Conservation (phyloP, 2,113 vertebrate species). For the Salvelinus alpinus region DNA sequence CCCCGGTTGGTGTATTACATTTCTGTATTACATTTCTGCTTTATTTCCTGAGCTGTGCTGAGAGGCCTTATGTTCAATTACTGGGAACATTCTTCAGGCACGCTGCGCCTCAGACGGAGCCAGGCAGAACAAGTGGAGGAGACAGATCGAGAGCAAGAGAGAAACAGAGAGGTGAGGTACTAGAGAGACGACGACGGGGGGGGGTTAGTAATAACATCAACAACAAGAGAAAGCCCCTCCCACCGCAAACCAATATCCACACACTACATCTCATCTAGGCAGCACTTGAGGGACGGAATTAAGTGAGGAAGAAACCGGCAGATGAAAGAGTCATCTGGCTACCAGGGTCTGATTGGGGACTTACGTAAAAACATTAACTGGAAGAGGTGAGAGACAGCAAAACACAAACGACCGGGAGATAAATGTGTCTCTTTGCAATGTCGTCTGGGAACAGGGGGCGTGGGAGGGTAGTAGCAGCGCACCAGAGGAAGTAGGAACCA, state of each 20-base stretch:
- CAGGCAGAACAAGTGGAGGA: background rate
- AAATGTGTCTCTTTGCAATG: background rate
- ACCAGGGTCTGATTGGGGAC: constrained; percentile 32
- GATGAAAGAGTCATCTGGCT: constrained; percentile 9
- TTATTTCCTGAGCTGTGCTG: constrained; percentile 62
- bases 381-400: background rate
- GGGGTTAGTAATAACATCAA: constrained; percentile 20
- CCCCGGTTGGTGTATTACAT: constrained; percentile 58
- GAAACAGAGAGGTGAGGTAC: background rate
- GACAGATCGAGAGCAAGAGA: background rate
- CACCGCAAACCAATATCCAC: constrained; percentile 66
- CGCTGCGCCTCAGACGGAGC: background rate
- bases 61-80: constrained; percentile 77
- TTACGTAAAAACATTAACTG: constrained; percentile 36
- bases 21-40: constrained; percentile 54
- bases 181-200: background rate
- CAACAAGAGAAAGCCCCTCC: constrained; percentile 36
- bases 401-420: constrained; percentile 9
- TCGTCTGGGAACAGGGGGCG: background rate
- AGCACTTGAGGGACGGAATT: constrained; percentile 61
- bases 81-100: constrained; percentile 59
- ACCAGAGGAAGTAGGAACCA: too few relatives aligned
- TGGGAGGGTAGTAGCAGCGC: background rate
- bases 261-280: constrained; percentile 13
- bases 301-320: background rate